Conservation (phyloP, 2,797 vertebrate species). For the Linurgus olivaceus region DNA sequence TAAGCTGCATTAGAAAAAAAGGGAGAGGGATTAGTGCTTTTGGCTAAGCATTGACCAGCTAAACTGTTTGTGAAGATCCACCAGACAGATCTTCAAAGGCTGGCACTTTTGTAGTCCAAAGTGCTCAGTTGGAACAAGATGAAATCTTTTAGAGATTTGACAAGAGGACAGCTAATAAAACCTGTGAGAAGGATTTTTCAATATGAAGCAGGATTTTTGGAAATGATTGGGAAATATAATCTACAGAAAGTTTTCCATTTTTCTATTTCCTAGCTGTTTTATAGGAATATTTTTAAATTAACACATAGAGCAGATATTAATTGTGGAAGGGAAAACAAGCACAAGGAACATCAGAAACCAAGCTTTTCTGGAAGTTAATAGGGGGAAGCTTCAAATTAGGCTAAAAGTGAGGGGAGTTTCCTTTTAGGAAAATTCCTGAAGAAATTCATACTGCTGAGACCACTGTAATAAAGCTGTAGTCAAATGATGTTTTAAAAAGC, state of each 20-base stretch:
- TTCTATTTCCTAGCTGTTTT: not conserved
- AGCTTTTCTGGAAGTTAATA: not conserved
- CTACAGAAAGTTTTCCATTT: not conserved
- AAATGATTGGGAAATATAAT: not conserved
- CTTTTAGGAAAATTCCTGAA: not conserved
- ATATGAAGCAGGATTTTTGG: not conserved
- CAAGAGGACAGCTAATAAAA: not conserved
- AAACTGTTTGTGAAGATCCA: not conserved
- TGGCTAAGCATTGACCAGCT: not conserved
- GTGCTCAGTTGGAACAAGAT: not conserved
- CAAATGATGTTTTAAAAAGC: conserved; percentile 29
- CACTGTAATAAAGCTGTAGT: conserved; percentile 12
- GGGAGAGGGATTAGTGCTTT: not conserved
- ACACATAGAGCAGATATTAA: not conserved
- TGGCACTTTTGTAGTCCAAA: not conserved
- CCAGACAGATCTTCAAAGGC: not conserved
- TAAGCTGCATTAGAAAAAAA: not conserved
- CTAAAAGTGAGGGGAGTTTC: conserved; percentile 2
- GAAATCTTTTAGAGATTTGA: not conserved
- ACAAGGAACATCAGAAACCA: not conserved
- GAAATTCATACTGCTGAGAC: conserved; percentile 5
- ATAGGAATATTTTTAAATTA: not conserved
- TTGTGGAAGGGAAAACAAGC: not conserved
- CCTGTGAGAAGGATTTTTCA: not conserved
- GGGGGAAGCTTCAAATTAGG: not conserved